Evolutionary conservation across 2,797 vertebrate species (phyloP).

Genomic region (Trachurus trachurus): DNA sequence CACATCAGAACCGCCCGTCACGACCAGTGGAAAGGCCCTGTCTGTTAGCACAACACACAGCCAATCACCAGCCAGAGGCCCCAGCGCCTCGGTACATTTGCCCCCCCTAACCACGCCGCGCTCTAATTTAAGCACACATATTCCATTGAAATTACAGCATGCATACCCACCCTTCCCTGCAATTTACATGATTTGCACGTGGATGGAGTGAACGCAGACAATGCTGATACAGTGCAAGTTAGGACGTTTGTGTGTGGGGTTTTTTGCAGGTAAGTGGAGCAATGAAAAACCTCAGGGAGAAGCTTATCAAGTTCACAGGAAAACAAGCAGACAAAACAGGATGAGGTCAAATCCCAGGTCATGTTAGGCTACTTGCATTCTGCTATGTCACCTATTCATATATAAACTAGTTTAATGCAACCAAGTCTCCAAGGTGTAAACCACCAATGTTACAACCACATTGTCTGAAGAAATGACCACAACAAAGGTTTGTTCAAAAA

Average conservation of each 20-base stretch:
- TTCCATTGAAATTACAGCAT: constrained; percentile 88
- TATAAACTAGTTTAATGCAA: too few species aligned
- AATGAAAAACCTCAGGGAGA: not conserved
- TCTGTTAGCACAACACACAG: constrained; percentile 84
- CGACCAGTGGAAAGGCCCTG: constrained; percentile 86
- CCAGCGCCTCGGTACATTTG: constrained; percentile 76
- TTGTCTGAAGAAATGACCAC: too few species aligned
- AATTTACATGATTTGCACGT: constrained; percentile 83
- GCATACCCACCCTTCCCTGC: constrained; percentile 85
- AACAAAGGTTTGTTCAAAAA: too few species aligned
- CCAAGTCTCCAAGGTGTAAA: too few species aligned
- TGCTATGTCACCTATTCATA: not conserved
- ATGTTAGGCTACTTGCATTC: too few species aligned
- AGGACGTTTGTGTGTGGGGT: constrained; percentile 45
- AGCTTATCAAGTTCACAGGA: not conserved
- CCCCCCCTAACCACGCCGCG: constrained; percentile 83
- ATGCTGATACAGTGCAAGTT: constrained; percentile 67
- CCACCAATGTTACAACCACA: too few species aligned
- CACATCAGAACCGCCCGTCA: constrained; percentile 87
- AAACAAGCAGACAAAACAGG: not conserved
- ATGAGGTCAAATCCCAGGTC: not conserved
- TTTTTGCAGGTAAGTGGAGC: constrained; percentile 39
- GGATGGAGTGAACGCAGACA: constrained; percentile 79
- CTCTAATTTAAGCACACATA: constrained; percentile 87
- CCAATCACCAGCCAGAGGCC: constrained; percentile 79